Percentiles rank a stretch among this genome's conserved stretches.
Conservation (phyloP, 1,140 invertebrate species). For the Hyles euphorbiae region DNA sequence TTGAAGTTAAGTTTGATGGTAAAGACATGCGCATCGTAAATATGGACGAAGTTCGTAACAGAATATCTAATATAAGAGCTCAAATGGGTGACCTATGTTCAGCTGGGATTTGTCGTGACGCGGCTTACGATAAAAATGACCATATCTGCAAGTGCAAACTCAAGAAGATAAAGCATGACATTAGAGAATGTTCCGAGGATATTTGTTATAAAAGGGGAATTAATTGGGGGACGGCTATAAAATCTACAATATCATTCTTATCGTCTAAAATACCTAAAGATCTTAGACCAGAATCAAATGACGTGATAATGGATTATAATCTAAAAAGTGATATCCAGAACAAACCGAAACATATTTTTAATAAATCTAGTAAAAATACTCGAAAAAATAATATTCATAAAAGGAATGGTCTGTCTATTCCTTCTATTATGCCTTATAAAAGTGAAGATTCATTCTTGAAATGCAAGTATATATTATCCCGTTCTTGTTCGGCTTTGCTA, state of each 20-base stretch:
- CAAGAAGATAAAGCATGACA: background rate
- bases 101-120: slow-evolving; percentile 2
- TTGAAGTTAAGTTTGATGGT: slow-evolving; percentile 39
- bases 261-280: background rate
- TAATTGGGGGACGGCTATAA: background rate
- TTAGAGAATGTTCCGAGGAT: slow-evolving; percentile 9
- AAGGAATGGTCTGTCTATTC: background rate
- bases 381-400: background rate
- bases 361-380: background rate
- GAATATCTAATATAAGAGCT: slow-evolving; percentile 8
- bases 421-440: background rate
- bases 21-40: slow-evolving; percentile 40
- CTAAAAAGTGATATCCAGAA: too few relatives aligned
- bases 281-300: too few relatives aligned
- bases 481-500: too few relatives aligned
- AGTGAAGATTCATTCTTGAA: background rate
- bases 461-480: too few relatives aligned
- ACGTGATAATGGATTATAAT: too few relatives aligned
- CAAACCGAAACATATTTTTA: too few relatives aligned
- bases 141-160: slow-evolving; percentile 8
- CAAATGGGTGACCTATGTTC: background rate
- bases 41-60: slow-evolving; percentile 30
- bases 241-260: slow-evolving; percentile 5
- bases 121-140: background rate
- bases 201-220: background rate